phyloP scores from a whole-genome alignment of 2,888 invertebrate species.

The Malachius bipustulatus region DNA sequence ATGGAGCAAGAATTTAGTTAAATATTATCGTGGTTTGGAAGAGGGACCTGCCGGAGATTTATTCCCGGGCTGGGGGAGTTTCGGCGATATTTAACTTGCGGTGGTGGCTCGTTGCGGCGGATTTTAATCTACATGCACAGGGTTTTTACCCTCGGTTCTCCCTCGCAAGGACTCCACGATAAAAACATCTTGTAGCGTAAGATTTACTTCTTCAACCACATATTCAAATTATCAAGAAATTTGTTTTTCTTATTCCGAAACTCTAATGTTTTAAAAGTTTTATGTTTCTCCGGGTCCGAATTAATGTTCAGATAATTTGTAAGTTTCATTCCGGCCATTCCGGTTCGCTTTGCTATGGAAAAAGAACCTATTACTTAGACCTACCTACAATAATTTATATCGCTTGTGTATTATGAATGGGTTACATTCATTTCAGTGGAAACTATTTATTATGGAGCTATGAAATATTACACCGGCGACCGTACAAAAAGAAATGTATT shows the following conservation, averaged over 20 bases:
- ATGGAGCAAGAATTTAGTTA: conserved; percentile 38
- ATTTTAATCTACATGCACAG: conserved; percentile 40
- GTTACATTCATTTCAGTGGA: too few species aligned
- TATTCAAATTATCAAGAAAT: conserved; percentile 43
- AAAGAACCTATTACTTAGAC: too few species aligned
- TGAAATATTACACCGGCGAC: too few species aligned
- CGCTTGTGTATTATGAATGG: too few species aligned
- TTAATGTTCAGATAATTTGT: conserved; percentile 2
- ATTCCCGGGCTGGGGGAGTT: conserved; percentile 24
- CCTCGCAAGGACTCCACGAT: conserved; percentile 34
- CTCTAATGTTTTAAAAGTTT: conserved; percentile 2
- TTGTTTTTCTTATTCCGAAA: conserved; percentile 37
- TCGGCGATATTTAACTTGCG: conserved; percentile 37
- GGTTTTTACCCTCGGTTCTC: conserved; percentile 35
- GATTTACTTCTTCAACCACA: conserved; percentile 40
- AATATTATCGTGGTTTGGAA: conserved; percentile 36
- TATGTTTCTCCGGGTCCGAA: conserved; percentile 1
- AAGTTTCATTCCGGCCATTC: conserved; percentile 3
- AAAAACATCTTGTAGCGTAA: conserved; percentile 41
- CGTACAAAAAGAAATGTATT: too few species aligned
- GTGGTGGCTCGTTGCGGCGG: conserved; percentile 32
- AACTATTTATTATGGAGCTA: too few species aligned
- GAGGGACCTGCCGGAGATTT: conserved; percentile 36
- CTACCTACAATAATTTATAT: too few species aligned
- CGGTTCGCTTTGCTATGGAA: too few species aligned